phyloP scores from a whole-genome alignment of 2,888 invertebrate genomes.

The Drosophila merina region DNA sequence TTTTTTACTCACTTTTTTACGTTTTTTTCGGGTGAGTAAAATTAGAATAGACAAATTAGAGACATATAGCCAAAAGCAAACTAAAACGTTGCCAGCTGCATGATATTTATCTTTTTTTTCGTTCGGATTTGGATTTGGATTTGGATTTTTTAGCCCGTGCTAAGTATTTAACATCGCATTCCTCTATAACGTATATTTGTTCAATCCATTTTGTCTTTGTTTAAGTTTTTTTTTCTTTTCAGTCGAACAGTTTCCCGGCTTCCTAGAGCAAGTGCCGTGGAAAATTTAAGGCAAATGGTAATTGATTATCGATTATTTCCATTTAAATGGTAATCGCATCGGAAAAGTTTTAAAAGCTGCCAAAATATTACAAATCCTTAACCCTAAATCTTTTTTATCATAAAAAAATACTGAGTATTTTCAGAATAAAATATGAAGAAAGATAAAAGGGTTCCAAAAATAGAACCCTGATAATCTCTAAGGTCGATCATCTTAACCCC shows the following conservation, averaged over 20 bases:
- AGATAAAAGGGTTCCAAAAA: no score
- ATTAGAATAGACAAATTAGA: slow-evolving; percentile 72
- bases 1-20: background rate
- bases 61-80: slow-evolving; percentile 45
- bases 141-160: slow-evolving; percentile 41
- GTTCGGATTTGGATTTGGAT: slow-evolving; percentile 8
- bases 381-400: no score
- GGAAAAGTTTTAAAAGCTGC: no score
- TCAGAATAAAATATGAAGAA: no score
- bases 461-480: background rate
- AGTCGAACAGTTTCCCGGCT: background rate
- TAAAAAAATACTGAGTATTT: no score
- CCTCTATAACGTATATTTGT: slow-evolving; percentile 18
- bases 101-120: slow-evolving; percentile 66
- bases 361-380: no score
- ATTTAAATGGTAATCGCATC: background rate
- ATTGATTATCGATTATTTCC: background rate
- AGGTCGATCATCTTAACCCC: background rate
- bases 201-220: slow-evolving; percentile 32
- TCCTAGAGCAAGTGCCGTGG: background rate
- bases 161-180: slow-evolving; percentile 46
- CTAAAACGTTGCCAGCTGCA: slow-evolving; percentile 55
- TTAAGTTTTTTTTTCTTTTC: slow-evolving; percentile 8
- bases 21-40: slow-evolving; percentile 27
- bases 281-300: background rate